Percentiles rank a stretch among this genome's conserved stretches.
These are phyloP conservation scores for Plotosus lineatus DNA, from an alignment of 2,113 vertebrate species.

Conservation along the genomic window DNA sequence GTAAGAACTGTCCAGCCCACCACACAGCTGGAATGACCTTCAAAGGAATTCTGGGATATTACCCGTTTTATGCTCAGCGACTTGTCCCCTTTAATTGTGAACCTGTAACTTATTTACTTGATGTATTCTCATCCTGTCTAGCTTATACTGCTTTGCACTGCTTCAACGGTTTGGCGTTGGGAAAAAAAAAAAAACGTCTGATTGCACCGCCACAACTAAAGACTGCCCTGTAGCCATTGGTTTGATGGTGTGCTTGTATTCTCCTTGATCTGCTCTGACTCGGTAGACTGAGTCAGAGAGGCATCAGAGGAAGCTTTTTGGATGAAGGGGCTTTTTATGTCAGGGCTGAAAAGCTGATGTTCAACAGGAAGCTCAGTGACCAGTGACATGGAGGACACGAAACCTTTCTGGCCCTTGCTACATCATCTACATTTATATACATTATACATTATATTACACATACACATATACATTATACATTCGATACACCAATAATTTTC, in stretches of 20 bases:
- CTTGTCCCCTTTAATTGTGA: neutral
- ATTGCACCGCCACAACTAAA: conserved; percentile 32
- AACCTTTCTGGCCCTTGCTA: conserved; percentile 34
- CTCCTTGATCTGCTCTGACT: conserved; percentile 54
- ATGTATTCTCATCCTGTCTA: conserved; percentile 1
- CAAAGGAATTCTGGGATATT: conserved; percentile 10
- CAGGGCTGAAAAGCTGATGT: conserved; percentile 50
- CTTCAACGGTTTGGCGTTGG: neutral
- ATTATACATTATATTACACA: no score
- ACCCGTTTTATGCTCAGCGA: neutral
- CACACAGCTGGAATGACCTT: neutral
- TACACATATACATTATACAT: no score
- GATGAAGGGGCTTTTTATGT: conserved; percentile 58
- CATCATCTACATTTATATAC: conserved; percentile 37
- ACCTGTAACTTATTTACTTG: conserved; percentile 10
- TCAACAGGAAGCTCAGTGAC: conserved; percentile 35
- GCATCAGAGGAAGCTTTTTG: conserved; percentile 55
- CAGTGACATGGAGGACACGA: conserved; percentile 43
- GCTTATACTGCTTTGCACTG: neutral
- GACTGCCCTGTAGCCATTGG: neutral
- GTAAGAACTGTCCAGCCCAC: neutral
- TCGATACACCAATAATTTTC: no score
- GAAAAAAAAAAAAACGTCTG: neutral
- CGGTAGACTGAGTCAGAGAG: conserved; percentile 52
- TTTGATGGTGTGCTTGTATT: conserved; percentile 42